Conservation (phyloP, 2,113 vertebrate species). For the Podilymbus podiceps region DNA sequence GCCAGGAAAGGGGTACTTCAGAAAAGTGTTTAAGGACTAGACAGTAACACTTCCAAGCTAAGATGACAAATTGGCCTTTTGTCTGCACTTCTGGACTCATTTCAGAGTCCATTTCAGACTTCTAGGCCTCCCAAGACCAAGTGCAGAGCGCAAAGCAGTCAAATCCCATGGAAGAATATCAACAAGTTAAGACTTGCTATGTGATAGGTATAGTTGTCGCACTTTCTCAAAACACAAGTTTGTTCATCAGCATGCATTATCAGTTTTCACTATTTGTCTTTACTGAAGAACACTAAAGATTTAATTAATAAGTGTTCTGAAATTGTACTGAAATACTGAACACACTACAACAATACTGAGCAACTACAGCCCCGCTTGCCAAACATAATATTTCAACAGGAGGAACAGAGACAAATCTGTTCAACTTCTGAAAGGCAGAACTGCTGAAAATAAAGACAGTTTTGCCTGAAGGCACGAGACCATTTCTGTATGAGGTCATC, state of each 20-base stretch:
- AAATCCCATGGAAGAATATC: neutral
- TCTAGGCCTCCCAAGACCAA: neutral
- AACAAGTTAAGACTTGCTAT: neutral
- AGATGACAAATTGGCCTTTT: neutral
- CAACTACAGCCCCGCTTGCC: neutral
- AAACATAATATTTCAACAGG: neutral
- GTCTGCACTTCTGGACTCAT: neutral
- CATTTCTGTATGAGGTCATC: neutral
- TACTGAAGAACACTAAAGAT: neutral
- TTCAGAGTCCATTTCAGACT: too few relatives aligned
- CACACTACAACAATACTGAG: neutral
- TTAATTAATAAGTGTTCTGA: neutral
- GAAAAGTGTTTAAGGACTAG: neutral
- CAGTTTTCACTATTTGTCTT: neutral
- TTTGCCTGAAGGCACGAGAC: neutral
- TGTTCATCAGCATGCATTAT: neutral
- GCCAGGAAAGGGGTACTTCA: neutral
- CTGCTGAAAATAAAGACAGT: neutral
- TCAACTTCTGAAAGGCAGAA: neutral
- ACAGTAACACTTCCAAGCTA: neutral
- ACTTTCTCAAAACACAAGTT: neutral
- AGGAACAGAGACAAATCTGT: neutral
- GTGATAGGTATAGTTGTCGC: neutral
- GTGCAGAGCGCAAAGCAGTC: neutral
- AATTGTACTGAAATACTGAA: neutral